A percentile compares a stretch with the other conserved stretches of the same genome.
phyloP scores from a whole-genome alignment of 2,888 invertebrate species.

The Amitus sp. region DNA sequence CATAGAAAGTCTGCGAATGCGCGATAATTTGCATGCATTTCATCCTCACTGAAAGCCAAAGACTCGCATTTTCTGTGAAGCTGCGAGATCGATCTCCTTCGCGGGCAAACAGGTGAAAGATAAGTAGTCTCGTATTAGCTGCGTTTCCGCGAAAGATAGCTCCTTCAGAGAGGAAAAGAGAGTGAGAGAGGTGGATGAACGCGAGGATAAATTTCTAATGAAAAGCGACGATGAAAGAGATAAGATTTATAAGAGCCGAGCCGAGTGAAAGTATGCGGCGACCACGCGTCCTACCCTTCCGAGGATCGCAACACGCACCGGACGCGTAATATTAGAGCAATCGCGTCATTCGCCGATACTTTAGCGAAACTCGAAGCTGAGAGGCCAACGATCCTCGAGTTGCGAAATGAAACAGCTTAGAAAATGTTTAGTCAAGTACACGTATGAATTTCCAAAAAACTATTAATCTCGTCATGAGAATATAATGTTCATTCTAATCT shows the following conservation, averaged over 20 bases:
- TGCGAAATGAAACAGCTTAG: too few relatives aligned
- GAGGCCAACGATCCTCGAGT: slow-evolving; percentile 13
- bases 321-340: slow-evolving; percentile 18
- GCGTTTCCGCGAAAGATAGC: slow-evolving; percentile 32
- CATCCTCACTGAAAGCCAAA: slow-evolving; percentile 9
- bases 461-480: too few relatives aligned
- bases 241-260: slow-evolving; percentile 23
- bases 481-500: too few relatives aligned
- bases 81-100: slow-evolving; percentile 37
- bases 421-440: too few relatives aligned
- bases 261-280: slow-evolving; percentile 32
- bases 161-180: slow-evolving; percentile 23
- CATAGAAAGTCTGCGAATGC: background rate
- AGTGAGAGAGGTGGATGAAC: slow-evolving; percentile 26
- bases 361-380: slow-evolving; percentile 21
- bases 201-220: slow-evolving; percentile 1
- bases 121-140: slow-evolving; percentile 22
- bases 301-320: slow-evolving; percentile 31
- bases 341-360: slow-evolving; percentile 25
- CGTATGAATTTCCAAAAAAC: too few relatives aligned
- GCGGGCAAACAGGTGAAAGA: slow-evolving; percentile 35
- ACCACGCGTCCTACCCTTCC: slow-evolving; percentile 36
- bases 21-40: background rate
- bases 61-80: slow-evolving; percentile 19
- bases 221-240: slow-evolving; percentile 16